Evolutionary conservation across 2,797 vertebrate species (phyloP).

Genomic region (Hippocampus kuda): DNA sequence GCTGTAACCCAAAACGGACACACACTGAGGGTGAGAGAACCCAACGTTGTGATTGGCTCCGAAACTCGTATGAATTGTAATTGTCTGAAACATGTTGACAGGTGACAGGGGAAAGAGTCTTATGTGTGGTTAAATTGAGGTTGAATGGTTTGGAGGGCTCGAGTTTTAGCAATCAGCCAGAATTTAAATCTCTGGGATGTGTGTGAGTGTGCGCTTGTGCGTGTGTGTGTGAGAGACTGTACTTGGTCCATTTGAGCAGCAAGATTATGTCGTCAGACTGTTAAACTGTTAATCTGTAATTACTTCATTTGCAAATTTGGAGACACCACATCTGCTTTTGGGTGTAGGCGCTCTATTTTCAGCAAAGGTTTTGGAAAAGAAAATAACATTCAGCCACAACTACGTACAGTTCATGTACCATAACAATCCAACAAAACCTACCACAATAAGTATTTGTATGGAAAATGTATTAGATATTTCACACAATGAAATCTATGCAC

Average conservation of each 20-base stretch:
- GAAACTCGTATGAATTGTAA: slow-evolving; percentile 27
- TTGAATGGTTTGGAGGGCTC: slow-evolving; percentile 18
- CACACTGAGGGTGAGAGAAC: not conserved
- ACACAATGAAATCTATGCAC: too few species aligned
- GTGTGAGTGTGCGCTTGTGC: slow-evolving; percentile 2
- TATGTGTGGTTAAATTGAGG: slow-evolving; percentile 19
- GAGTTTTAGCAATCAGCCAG: slow-evolving; percentile 16
- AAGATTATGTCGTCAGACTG: slow-evolving; percentile 35
- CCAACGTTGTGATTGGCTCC: slow-evolving; percentile 20
- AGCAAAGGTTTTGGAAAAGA: not conserved
- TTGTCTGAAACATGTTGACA: slow-evolving; percentile 26
- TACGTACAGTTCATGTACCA: not conserved
- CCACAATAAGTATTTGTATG: not conserved
- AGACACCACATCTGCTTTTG: not conserved
- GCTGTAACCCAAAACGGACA: slow-evolving; percentile 37
- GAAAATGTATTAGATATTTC: too few species aligned
- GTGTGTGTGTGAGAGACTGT: slow-evolving; percentile 17
- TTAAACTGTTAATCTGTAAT: slow-evolving; percentile 10
- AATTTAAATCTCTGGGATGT: slow-evolving; percentile 17
- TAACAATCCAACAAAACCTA: not conserved
- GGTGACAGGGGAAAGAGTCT: slow-evolving; percentile 18
- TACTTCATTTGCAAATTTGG: slow-evolving; percentile 10
- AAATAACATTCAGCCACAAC: not conserved
- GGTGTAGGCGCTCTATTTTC: not conserved
- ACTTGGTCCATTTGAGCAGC: slow-evolving; percentile 24